Evolutionary conservation across 2,888 invertebrate genomes (phyloP).

Genomic region (Zhuqinia jingwanae): DNA sequence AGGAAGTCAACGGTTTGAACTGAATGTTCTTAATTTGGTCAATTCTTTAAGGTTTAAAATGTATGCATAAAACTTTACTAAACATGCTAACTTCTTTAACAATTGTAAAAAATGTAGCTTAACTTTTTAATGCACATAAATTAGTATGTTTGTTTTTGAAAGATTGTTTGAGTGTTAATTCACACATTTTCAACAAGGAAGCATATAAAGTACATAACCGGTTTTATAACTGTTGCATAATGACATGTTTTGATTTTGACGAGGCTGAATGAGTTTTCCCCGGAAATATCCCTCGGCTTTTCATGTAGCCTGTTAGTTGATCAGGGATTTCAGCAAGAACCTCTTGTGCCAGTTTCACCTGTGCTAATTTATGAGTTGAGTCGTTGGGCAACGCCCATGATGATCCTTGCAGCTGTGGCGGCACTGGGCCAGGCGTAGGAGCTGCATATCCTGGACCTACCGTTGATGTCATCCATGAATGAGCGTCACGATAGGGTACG

Average conservation of each 20-base stretch:
- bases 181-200: no score
- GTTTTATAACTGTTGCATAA: neutral
- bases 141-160: no score
- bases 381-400: slow-evolving; percentile 64
- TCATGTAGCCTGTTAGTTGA: slow-evolving; percentile 82
- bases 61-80: no score
- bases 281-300: slow-evolving; percentile 82
- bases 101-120: no score
- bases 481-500: slow-evolving; percentile 82
- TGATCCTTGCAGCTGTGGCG: neutral
- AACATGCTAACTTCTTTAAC: no score
- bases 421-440: neutral
- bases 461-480: slow-evolving; percentile 78
- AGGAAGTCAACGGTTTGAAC: no score
- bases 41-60: no score
- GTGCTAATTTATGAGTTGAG: slow-evolving; percentile 74
- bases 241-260: slow-evolving; percentile 51
- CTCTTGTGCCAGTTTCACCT: slow-evolving; percentile 77
- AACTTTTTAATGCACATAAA: no score
- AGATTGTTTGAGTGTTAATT: no score
- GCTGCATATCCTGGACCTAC: slow-evolving; percentile 75
- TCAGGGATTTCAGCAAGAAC: slow-evolving; percentile 84
- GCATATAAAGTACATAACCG: no score
- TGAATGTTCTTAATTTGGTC: no score
- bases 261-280: slow-evolving; percentile 81